Base-by-base conservation (phyloP, 1,140 invertebrate genomes). In the Drosophila subobscura region DNA sequence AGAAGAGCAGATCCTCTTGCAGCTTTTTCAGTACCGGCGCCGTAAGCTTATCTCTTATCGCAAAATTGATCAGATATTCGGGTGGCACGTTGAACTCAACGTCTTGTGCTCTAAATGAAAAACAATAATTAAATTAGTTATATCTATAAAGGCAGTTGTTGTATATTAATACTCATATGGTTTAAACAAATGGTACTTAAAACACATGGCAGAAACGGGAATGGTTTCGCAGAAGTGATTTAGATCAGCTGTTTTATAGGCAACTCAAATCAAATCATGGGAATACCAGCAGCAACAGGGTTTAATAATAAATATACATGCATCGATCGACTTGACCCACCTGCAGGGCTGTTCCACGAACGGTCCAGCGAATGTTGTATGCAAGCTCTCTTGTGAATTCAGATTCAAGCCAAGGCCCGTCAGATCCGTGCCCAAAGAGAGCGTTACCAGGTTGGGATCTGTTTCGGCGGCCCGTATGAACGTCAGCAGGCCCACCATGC, bases 1-100 rank as follows among this genome's bases (percentile, higher is more conserved):
- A 99, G 94, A 99, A 99, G 77, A 99, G 94, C 85, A 99, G 94
- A 93, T 99, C 99, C 93, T 99, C 99, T 92, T 98, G 98, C 93
- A 99, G 99, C 93, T 98, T 95, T 93, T 96, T 97, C 90, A 99
- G 93, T 93, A 98, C 97, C 89, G 99, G 94, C 80, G 97, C 96
- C 63, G 98, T 97, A 91, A 99, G 93, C 93, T 99, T 97, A 93
- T 97, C 97, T 93, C 96, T 95, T 92, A 97, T 97, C 75, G 95
- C 94, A 79, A 95, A 94, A 91, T 99, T 99, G 86, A 99, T 99
- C 91, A 99, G 94, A 93, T 99, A 99, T 93, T 99, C 99, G 66
- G 97, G 96, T 84, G 99, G 99, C 91, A 99, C 98, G 92, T 98
- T 97, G 92, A 97, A 99, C 93, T 99, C 99, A 92, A 99, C 98